Conservation (phyloP, 2,888 invertebrate species). For the Drosophila kambysellisi region DNA sequence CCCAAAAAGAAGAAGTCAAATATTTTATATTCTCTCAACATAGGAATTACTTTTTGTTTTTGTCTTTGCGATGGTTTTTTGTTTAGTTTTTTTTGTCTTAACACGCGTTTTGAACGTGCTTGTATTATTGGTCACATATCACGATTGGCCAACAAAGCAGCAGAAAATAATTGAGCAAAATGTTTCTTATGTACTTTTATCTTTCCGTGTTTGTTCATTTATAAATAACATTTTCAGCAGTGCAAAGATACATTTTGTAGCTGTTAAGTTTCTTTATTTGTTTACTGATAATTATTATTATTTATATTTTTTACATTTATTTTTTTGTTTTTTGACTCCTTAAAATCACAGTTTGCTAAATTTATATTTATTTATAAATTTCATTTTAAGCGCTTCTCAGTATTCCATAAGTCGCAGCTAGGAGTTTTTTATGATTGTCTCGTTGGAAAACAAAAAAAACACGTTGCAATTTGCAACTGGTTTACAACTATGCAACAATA, state of each 20-base stretch:
- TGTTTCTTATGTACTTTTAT: constrained; percentile 7
- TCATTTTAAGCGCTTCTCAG: neutral
- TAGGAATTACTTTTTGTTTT: constrained; percentile 12
- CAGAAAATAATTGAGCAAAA: constrained; percentile 20
- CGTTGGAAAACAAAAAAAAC: constrained; percentile 61
- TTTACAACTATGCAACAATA: constrained; percentile 78
- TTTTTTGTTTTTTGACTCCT: neutral
- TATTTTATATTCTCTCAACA: constrained; percentile 51
- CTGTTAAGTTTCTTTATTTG: neutral
- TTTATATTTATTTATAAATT: neutral
- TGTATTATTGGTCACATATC: constrained; percentile 28
- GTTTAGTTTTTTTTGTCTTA: constrained; percentile 31
- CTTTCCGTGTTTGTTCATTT: neutral
- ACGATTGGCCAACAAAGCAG: constrained; percentile 64
- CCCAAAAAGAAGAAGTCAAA: constrained; percentile 45
- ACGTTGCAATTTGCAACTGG: constrained; percentile 80
- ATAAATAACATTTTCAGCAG: neutral
- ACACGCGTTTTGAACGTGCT: constrained; percentile 66
- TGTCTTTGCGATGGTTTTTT: constrained; percentile 2
- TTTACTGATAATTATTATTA: neutral
- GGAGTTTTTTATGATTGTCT: constrained; percentile 35
- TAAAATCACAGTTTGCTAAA: neutral
- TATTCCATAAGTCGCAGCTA: constrained; percentile 15
- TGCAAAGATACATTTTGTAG: neutral
- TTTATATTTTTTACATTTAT: neutral